Conservation (phyloP, 1,140 invertebrate genomes). For the Neuroterus valhalla region DNA sequence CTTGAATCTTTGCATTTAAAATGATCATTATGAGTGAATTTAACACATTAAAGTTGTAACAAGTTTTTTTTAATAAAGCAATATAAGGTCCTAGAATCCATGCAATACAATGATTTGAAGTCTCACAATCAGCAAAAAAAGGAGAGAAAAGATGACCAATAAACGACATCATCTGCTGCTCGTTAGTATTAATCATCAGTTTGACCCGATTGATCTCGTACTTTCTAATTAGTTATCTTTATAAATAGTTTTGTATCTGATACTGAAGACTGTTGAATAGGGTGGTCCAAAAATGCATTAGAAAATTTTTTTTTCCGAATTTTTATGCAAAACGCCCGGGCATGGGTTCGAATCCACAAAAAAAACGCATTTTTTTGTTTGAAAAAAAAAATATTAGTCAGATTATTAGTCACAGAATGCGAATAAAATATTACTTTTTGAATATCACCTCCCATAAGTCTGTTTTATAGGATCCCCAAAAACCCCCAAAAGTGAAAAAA, state of each 20-base stretch:
- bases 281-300: too few relatives aligned
- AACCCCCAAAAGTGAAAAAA: too few relatives aligned
- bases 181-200: conserved; percentile 21
- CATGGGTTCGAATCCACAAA: too few relatives aligned
- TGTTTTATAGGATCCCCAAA: too few relatives aligned
- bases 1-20: too few relatives aligned
- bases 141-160: not conserved
- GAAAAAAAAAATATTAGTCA: too few relatives aligned
- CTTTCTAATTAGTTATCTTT: conserved; percentile 12
- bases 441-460: too few relatives aligned
- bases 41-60: not conserved
- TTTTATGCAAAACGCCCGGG: too few relatives aligned
- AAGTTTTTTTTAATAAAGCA: not conserved
- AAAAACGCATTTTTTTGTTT: too few relatives aligned
- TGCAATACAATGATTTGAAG: not conserved
- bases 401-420: too few relatives aligned
- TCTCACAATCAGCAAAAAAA: not conserved
- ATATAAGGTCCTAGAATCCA: not conserved
- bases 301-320: too few relatives aligned
- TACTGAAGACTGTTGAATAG: not conserved
- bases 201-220: conserved; percentile 19
- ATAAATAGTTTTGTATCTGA: not conserved
- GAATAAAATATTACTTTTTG: too few relatives aligned
- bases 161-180: conserved; percentile 5
- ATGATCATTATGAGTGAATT: not conserved